Conservation (phyloP, 1,140 invertebrate genomes). For the Diorhabda sublineata region DNA sequence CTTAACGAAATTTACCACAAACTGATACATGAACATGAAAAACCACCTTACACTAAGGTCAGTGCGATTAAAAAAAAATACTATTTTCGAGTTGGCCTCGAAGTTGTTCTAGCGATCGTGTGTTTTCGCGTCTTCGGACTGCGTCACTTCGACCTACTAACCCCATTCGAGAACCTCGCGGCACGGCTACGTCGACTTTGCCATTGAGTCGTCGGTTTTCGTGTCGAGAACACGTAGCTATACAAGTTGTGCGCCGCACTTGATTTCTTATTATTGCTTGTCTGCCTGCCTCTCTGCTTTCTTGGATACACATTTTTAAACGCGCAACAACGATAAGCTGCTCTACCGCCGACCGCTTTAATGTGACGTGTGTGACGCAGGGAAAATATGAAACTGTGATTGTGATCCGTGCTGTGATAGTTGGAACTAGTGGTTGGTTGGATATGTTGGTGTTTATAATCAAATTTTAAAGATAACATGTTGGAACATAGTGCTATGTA, state of each 20-base stretch:
- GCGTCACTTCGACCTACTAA: slow-evolving; percentile 46
- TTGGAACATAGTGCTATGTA: slow-evolving; percentile 45
- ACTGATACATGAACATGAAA: slow-evolving; percentile 16
- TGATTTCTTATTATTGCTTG: slow-evolving; percentile 7
- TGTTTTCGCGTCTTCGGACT: slow-evolving; percentile 36
- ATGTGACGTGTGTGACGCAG: neutral
- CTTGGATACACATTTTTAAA: neutral
- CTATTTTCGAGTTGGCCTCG: slow-evolving; percentile 36
- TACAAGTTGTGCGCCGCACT: slow-evolving; percentile 13
- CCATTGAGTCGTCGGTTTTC: slow-evolving; percentile 42
- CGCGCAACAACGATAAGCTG: neutral
- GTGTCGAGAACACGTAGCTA: slow-evolving; percentile 16
- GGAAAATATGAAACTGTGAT: slow-evolving; percentile 6
- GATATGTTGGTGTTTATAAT: slow-evolving; percentile 19
- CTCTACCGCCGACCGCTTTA: neutral
- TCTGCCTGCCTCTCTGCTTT: neutral
- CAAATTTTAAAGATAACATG: slow-evolving; percentile 29
- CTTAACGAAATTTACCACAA: slow-evolving; percentile 9
- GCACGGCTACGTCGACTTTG: slow-evolving; percentile 28
- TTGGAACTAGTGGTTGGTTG: slow-evolving; percentile 16
- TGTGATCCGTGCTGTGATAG: slow-evolving; percentile 23
- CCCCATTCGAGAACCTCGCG: slow-evolving; percentile 44
- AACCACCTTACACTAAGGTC: slow-evolving; percentile 25
- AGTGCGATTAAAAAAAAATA: slow-evolving; percentile 26
- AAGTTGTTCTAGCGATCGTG: slow-evolving; percentile 33